phyloP scores from a whole-genome alignment of 2,888 invertebrate species.

The Himalopsyche kuldschensis region DNA sequence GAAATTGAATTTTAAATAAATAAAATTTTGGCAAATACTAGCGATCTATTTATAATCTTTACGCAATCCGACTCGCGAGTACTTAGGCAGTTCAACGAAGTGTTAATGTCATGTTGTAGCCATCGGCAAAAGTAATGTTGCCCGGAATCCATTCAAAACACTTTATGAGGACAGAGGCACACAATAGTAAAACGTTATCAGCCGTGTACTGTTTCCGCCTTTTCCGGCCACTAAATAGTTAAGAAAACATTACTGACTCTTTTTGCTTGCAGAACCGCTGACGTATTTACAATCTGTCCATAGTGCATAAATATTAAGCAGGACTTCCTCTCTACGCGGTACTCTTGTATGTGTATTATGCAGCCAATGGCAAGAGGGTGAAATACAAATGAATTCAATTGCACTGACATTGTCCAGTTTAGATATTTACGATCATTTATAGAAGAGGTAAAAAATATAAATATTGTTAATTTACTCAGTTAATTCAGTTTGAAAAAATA shows the following conservation, averaged over 20 bases:
- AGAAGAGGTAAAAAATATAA: too few species aligned
- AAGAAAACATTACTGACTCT: neutral
- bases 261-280: neutral
- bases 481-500: too few species aligned
- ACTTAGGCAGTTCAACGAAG: neutral
- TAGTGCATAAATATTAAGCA: neutral
- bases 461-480: too few species aligned
- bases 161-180: neutral
- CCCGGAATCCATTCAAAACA: neutral
- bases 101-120: neutral
- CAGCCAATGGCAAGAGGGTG: neutral
- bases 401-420: neutral
- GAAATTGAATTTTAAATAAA: too few species aligned
- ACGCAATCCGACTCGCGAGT: too few species aligned
- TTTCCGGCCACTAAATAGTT: neutral
- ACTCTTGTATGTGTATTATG: neutral
- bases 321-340: neutral
- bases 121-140: neutral
- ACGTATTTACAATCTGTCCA: neutral
- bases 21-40: too few species aligned
- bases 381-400: neutral
- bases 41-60: too few species aligned
- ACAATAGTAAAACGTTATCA: neutral
- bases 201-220: neutral
- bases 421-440: too few species aligned